Base-by-base conservation (phyloP, 2,113 vertebrate species). In the Nansenia antarctica region DNA sequence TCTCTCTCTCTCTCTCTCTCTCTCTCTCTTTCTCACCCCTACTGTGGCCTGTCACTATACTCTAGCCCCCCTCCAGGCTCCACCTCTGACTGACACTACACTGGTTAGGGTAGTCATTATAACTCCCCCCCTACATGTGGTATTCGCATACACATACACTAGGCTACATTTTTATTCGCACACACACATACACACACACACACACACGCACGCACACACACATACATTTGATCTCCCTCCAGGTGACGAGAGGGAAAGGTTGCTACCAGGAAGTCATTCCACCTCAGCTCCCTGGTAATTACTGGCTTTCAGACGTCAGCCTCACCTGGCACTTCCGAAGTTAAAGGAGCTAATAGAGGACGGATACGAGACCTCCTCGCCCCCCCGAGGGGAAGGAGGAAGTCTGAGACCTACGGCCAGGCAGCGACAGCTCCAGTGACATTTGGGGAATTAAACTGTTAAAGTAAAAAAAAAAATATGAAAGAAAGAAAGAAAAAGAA, bases 291-390 rank as follows among this genome's bases (percentile, higher is more conserved):
- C 70, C 32, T 79, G 73, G 74, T 88, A 89, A 91, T 91, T 85
- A 89, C 74, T 42, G 73, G 75, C 74, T 72, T 86, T 64, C 74
- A 78, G 80, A 85, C 72, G 68, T n/a, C 67, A 35, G 85, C 62
- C 76, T 58, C 81, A 87, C 85, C 86, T 85, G 83, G 52, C 65
- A 74, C 78, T 62, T 71, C 55, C 63, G 78, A 77, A n/a, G 85
- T 82, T 84, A 84, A 76, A 47, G n/a, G 71, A 78, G 68, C 74
- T 88, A 85, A 88, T 85, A 83, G 82, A 74, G 72, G 72, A n/a
- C n/a, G n/a, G n/a, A n/a, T n/a, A n/a, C n/a, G n/a, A 76, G 57
- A 81, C 39, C 26, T 68, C 66, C 70, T 70, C 61, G 68, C 69
- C 65, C 66, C 9, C 5, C 8, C 9, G 67, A 29, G 29, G 72